Evolutionary conservation across 2,888 invertebrate species (phyloP).

Genomic region (Nomada goodeniana): DNA sequence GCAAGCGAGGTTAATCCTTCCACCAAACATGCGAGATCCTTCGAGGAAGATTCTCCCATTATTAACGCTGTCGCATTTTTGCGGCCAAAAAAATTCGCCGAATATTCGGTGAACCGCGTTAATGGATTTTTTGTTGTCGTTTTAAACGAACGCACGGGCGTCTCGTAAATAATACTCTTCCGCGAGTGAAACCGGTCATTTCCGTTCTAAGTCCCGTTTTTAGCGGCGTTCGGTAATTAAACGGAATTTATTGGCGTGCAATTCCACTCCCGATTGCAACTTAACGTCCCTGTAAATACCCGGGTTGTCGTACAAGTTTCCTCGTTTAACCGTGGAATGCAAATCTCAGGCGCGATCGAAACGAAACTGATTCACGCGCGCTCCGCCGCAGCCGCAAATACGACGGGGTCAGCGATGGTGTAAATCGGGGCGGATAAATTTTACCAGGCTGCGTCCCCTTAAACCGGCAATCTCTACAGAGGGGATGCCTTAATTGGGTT

Average conservation of each 20-base stretch:
- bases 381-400: constrained; percentile 4
- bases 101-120: background rate
- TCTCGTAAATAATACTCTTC: background rate
- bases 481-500: constrained; percentile 33
- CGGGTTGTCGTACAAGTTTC: background rate
- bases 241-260: background rate
- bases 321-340: constrained; percentile 19
- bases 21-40: constrained; percentile 43
- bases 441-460: background rate
- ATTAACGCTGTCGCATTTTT: background rate
- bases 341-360: constrained; percentile 21
- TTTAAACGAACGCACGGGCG: background rate
- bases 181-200: background rate
- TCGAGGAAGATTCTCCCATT: background rate
- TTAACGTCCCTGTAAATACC: constrained; percentile 2
- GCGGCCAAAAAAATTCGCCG: no score
- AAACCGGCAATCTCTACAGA: background rate
- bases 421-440: constrained; percentile 31
- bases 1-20: constrained; percentile 70
- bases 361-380: constrained; percentile 31
- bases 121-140: background rate
- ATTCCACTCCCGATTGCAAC: background rate
- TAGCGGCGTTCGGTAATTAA: background rate
- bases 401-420: background rate
- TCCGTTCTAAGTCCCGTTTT: background rate